phyloP scores from a whole-genome alignment of 1,140 invertebrate genomes.

The Atta colombica region DNA sequence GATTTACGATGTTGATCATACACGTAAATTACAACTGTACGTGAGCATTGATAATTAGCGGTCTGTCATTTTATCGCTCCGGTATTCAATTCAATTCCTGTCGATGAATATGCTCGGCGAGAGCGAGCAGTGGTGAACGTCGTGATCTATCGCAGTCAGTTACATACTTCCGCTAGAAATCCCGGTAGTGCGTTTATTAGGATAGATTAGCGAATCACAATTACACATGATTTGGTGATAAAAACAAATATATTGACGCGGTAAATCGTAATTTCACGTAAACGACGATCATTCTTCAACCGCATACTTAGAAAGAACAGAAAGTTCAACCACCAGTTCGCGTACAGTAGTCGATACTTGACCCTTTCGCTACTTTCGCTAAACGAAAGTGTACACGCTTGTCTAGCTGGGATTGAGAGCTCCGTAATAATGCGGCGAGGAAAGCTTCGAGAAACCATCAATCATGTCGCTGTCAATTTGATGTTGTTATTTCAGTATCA shows the following conservation, averaged over 20 bases:
- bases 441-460: conserved; percentile 32
- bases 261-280: not conserved
- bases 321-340: not conserved
- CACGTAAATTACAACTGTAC: conserved; percentile 12
- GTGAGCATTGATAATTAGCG: conserved; percentile 32
- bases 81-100: conserved; percentile 25
- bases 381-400: conserved; percentile 48
- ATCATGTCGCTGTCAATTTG: conserved; percentile 40
- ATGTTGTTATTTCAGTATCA: conserved; percentile 28
- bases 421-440: conserved; percentile 33
- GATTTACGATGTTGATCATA: conserved; percentile 22
- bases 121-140: not conserved
- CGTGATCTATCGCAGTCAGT: not conserved
- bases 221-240: not conserved
- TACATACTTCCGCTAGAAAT: conserved; percentile 41
- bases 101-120: conserved; percentile 1
- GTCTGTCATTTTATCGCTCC: conserved; percentile 36
- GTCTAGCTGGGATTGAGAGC: conserved; percentile 45
- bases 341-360: conserved; percentile 42
- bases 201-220: conserved; percentile 29
- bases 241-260: not conserved
- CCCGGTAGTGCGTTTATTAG: not conserved
- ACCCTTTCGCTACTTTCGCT: conserved; percentile 51
- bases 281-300: conserved; percentile 17
- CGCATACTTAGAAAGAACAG: not conserved